Conservation (phyloP, 2,113 vertebrate genomes). For the Pyrgilauda ruficollis region DNA sequence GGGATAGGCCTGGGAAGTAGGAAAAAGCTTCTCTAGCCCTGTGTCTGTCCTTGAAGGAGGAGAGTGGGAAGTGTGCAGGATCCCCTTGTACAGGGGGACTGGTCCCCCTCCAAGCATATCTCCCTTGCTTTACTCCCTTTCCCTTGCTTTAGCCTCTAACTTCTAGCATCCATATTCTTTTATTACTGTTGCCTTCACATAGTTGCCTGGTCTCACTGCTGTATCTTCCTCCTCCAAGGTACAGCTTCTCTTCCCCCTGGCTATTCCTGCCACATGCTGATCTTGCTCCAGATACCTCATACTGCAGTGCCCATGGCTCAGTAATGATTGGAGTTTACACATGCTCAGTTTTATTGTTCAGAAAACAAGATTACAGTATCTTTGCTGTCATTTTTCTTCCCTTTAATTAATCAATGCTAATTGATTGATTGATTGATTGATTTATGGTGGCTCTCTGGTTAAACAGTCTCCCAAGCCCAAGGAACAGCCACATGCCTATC, state of each 20-base stretch:
- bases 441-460: neutral
- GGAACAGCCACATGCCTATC: neutral
- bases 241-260: neutral
- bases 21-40: neutral
- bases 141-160: neutral
- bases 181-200: neutral
- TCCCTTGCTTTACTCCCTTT: neutral
- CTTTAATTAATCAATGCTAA: constrained; percentile 30
- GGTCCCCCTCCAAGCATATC: neutral
- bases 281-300: neutral
- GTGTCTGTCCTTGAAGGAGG: neutral
- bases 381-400: neutral
- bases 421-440: neutral
- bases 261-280: neutral
- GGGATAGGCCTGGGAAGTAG: neutral
- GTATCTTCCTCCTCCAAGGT: neutral
- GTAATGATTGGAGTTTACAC: neutral
- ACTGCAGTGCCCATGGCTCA: neutral
- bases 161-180: neutral
- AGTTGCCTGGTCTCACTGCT: neutral
- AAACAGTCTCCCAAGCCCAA: neutral
- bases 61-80: neutral
- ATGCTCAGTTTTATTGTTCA: neutral
- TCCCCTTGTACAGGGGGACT: neutral
- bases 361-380: neutral